Percentiles rank a stretch among this genome's conserved stretches.
Conservation (phyloP, 2,113 vertebrate species). For the Odontophorus gujanensis region DNA sequence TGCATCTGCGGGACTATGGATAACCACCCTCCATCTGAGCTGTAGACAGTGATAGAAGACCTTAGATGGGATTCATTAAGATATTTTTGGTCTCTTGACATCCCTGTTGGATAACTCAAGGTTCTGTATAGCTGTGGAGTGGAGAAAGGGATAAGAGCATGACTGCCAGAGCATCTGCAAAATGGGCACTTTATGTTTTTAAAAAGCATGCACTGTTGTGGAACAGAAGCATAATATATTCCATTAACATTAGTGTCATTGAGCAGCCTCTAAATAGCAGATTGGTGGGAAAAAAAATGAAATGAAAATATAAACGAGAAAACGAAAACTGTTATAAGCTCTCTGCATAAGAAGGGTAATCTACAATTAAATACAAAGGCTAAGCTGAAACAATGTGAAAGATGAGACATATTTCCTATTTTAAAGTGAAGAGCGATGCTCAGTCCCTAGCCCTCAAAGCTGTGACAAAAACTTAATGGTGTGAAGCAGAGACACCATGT, state of each 20-base stretch:
- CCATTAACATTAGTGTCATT: constrained; percentile 73
- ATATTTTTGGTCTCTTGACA: constrained; percentile 39
- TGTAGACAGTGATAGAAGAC: background rate
- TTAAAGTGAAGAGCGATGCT: constrained; percentile 24
- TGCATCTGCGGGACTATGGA: background rate
- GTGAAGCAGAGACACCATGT: constrained; percentile 16
- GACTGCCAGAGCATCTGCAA: constrained; percentile 72
- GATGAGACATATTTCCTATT: constrained; percentile 27
- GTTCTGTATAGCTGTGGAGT: constrained; percentile 39
- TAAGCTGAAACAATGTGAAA: constrained; percentile 51
- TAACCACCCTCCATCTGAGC: background rate
- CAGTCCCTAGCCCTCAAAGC: background rate
- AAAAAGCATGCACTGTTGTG: constrained; percentile 68
- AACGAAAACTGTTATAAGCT: constrained; percentile 66
- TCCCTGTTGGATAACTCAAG: background rate
- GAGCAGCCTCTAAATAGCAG: constrained; percentile 69
- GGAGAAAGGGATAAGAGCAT: constrained; percentile 28
- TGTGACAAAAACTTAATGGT: constrained; percentile 48
- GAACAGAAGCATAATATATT: constrained; percentile 76
- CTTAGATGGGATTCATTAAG: constrained; percentile 54
- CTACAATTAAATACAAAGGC: constrained; percentile 66
- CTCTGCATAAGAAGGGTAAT: constrained; percentile 59
- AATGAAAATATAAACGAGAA: constrained; percentile 73
- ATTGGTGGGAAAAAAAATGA: constrained; percentile 73
- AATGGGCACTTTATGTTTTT: constrained; percentile 74